A percentile compares a stretch with the other conserved stretches of the same genome.
Conservation (phyloP, 2,113 vertebrate species). For the Oncorhynchus clarkii region DNA sequence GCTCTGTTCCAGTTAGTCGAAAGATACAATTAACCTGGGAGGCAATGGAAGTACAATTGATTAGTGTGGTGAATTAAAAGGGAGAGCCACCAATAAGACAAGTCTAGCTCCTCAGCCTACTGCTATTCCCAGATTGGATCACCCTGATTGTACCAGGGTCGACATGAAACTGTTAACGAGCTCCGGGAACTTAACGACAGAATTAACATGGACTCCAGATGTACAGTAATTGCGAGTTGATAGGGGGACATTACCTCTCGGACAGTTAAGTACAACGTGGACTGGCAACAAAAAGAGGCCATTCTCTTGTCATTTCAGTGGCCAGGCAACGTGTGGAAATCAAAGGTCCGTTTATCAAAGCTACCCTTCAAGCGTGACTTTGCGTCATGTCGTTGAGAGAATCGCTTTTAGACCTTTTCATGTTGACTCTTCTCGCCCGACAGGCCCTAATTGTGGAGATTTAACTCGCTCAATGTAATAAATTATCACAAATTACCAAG, state of each 20-base stretch:
- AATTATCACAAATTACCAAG: slow-evolving; percentile 66
- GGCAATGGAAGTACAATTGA: slow-evolving; percentile 87
- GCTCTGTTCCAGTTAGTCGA: slow-evolving; percentile 81
- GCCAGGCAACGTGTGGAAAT: slow-evolving; percentile 56
- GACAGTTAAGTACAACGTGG: slow-evolving; percentile 30
- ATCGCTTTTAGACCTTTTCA: slow-evolving; percentile 37
- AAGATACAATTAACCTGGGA: slow-evolving; percentile 94
- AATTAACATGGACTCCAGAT: slow-evolving; percentile 82
- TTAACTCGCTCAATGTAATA: slow-evolving; percentile 71
- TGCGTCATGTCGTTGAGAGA: slow-evolving; percentile 25
- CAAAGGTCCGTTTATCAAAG: slow-evolving; percentile 49
- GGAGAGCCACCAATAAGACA: slow-evolving; percentile 86
- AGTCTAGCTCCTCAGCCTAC: slow-evolving; percentile 80
- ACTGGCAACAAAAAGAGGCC: not conserved
- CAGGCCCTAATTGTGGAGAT: slow-evolving; percentile 58
- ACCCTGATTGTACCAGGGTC: slow-evolving; percentile 88
- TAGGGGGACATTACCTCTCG: slow-evolving; percentile 76
- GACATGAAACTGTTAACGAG: slow-evolving; percentile 81
- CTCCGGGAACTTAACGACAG: slow-evolving; percentile 83
- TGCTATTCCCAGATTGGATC: slow-evolving; percentile 82
- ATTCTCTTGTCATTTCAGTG: slow-evolving; percentile 32
- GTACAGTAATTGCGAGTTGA: slow-evolving; percentile 89
- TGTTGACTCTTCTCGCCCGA: slow-evolving; percentile 44
- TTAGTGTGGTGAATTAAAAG: slow-evolving; percentile 95
- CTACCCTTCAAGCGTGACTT: slow-evolving; percentile 30